Evolutionary conservation across 2,113 vertebrate species (phyloP), one percentile per base, ranked within the genome.

Genomic region (Pseudolaguvia tuberculata): DNA sequence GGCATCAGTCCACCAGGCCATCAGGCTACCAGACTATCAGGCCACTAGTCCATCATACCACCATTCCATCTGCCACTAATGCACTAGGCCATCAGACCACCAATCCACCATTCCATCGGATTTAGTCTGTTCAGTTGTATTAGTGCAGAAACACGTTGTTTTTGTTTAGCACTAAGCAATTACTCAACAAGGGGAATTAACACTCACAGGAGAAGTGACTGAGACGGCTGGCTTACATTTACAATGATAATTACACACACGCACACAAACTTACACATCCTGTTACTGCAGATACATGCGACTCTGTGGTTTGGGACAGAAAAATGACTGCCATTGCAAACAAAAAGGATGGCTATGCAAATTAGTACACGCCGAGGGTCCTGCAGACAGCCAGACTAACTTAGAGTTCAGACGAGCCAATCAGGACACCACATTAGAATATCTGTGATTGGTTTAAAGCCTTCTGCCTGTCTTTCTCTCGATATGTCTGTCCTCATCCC

Each of bases 111-210:
- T n/a, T n/a, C n/a, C n/a, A n/a, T n/a, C n/a, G n/a, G n/a, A n/a
- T n/a, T n/a, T n/a, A n/a, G n/a, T n/a, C n/a, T n/a, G n/a, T n/a
- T n/a, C n/a, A n/a, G n/a, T n/a, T n/a, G n/a, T n/a, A n/a, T n/a
- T n/a, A n/a, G n/a, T n/a, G n/a, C n/a, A n/a, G n/a, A n/a, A n/a
- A n/a, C n/a, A n/a, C 87, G 89, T 91, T 86, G 86, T 85, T 83
- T 87, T 89, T 86, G 84, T 89, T 91, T 90, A 91, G 82, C 84
- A 79, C 78, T 78, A 84, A 86, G 89, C 89, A 90, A 90, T 88
- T 89, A 84, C 86, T 88, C 86, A 90, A 88, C 86, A 83, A 83
- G 80, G 83, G 85, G 86, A 91, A 89, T 88, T 89, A 90, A 81
- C 80, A 86, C 82, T 85, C 63, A 75, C 39, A 72, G 86, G 81